These are phyloP conservation scores for Psophia crepitans DNA, from an alignment of 2,113 vertebrate genomes.

Conservation along the genomic window DNA sequence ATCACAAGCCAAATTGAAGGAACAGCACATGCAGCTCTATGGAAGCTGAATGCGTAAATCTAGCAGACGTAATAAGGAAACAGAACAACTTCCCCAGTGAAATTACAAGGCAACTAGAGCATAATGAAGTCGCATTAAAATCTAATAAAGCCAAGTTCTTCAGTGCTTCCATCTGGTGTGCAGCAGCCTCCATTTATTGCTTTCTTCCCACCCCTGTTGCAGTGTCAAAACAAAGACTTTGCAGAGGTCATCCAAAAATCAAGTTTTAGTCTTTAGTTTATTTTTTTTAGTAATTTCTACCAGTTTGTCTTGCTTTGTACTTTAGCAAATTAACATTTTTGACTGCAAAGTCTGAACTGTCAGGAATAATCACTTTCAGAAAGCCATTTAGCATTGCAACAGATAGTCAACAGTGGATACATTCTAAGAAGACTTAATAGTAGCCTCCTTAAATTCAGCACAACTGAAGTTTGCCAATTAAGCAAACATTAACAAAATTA, in stretches of 20 bases:
- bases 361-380: neutral
- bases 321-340: neutral
- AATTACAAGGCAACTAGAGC: neutral
- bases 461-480: neutral
- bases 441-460: neutral
- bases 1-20: neutral
- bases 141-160: neutral
- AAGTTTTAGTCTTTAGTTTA: neutral
- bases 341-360: neutral
- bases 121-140: slow-evolving; percentile 13
- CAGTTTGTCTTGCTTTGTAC: neutral
- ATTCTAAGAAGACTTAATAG: neutral
- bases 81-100: neutral
- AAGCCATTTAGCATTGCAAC: neutral
- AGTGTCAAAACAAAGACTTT: neutral
- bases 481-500: neutral
- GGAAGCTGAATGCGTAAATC: neutral
- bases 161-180: neutral
- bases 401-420: neutral
- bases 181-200: neutral
- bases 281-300: no score
- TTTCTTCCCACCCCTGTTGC: neutral
- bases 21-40: neutral
- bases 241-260: neutral
- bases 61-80: neutral